Evolutionary conservation across 2,113 vertebrate species (phyloP).

Genomic region (Onychostruthus taczanowskii): DNA sequence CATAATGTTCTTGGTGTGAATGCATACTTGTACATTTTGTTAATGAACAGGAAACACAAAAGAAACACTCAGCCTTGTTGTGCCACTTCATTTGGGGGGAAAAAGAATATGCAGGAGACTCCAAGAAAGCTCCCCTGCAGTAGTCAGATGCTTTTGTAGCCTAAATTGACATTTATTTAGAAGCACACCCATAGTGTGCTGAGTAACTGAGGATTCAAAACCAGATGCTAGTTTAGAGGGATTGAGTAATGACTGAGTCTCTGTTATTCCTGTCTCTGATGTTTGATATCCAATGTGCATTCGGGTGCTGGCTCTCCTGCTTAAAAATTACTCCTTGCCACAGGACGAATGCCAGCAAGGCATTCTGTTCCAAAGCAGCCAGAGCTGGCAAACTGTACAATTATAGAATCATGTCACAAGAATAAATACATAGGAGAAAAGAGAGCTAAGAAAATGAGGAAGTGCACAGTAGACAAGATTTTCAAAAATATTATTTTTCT

Average conservation of each 20-base stretch:
- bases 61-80: not conserved
- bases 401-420: not conserved
- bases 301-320: fast-evolving
- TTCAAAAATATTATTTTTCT: not conserved
- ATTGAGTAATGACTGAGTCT: not conserved
- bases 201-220: not conserved
- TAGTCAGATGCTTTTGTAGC: not conserved
- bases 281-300: not conserved
- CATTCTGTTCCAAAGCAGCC: not conserved
- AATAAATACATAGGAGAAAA: not conserved
- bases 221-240: not conserved
- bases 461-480: not conserved
- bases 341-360: not conserved
- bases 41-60: not conserved
- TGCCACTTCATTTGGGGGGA: not conserved
- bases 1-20: not conserved
- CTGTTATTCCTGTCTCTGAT: not conserved
- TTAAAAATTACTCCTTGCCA: not conserved
- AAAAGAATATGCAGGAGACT: not conserved
- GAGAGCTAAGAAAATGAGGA: not conserved
- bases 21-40: not conserved
- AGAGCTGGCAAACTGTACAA: not conserved
- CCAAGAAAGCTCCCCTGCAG: not conserved
- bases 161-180: not conserved
- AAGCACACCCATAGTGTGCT: not conserved